Conservation (phyloP, 2,888 invertebrate genomes). For the Coecobrya sp. region DNA sequence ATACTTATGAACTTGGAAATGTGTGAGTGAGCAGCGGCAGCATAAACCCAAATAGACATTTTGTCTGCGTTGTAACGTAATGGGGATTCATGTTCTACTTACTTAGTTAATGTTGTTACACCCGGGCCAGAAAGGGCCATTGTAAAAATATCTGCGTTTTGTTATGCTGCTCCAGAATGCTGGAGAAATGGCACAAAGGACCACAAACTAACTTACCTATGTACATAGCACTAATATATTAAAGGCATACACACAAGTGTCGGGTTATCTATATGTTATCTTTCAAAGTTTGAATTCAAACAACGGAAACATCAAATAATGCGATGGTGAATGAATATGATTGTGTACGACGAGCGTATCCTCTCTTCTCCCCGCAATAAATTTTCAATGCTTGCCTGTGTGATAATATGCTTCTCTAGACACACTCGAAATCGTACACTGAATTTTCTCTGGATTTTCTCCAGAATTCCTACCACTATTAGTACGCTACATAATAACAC, state of each 20-base stretch:
- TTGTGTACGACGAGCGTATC: conserved; percentile 58
- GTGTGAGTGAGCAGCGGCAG: conserved; percentile 38
- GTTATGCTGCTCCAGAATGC: neutral
- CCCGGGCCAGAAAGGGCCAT: conserved; percentile 17
- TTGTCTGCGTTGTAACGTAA: conserved; percentile 21
- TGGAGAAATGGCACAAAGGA: conserved; percentile 5
- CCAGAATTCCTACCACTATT: conserved; percentile 43
- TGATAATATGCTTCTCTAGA: conserved; percentile 50
- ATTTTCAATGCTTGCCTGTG: conserved; percentile 47
- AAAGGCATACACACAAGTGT: neutral
- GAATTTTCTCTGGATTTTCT: conserved; percentile 71
- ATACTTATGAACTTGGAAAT: conserved; percentile 68
- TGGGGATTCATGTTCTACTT: conserved; percentile 58
- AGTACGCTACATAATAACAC: conserved; percentile 39
- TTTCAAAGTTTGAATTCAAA: conserved; percentile 70
- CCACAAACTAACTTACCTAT: conserved; percentile 16
- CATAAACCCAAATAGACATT: conserved; percentile 28
- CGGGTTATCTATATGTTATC: conserved; percentile 67
- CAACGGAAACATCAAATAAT: conserved; percentile 72
- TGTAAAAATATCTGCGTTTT: conserved; percentile 22
- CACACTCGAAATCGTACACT: conserved; percentile 41
- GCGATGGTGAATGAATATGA: conserved; percentile 65
- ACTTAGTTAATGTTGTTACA: conserved; percentile 43
- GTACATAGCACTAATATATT: neutral
- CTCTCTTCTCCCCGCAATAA: conserved; percentile 47